Evolutionary conservation across 2,888 invertebrate genomes (phyloP).

Genomic region (Phasia obesa): DNA sequence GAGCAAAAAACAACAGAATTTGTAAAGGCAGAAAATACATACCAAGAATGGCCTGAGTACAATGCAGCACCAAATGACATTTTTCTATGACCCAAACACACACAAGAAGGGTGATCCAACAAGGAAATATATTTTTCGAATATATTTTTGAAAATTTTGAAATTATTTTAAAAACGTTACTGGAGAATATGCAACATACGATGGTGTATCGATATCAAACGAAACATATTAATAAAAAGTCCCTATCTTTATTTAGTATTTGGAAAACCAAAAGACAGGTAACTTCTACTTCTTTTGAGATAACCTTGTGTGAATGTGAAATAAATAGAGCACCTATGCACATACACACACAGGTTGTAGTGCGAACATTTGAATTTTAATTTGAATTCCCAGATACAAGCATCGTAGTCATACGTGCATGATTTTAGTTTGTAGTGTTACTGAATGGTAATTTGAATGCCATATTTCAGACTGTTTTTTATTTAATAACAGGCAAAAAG

Average conservation of each 20-base stretch:
- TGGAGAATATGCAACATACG: no score
- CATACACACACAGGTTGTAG: background rate
- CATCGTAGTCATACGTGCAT: conserved; percentile 1
- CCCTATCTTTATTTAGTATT: no score
- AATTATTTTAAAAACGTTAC: no score
- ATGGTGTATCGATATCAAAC: no score
- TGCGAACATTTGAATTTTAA: conserved; percentile 32
- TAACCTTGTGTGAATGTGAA: background rate
- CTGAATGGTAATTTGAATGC: conserved; percentile 57
- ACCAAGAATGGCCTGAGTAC: conserved; percentile 29
- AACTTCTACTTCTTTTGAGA: no score
- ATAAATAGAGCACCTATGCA: background rate
- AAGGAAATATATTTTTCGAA: background rate
- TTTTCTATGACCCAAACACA: conserved; percentile 19
- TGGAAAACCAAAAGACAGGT: no score
- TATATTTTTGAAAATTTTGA: background rate
- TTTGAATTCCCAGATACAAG: conserved; percentile 14
- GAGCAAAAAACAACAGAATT: conserved; percentile 9
- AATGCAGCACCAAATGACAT: conserved; percentile 33
- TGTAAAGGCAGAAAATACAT: conserved; percentile 3
- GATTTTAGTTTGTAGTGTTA: background rate
- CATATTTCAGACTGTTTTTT: conserved; percentile 47
- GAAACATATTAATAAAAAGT: no score
- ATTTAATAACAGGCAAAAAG: conserved; percentile 30
- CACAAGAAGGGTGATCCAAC: background rate